A percentile compares a stretch with the other conserved stretches of the same genome.
These are phyloP conservation scores for Pachypanchax playfairii DNA, from an alignment of 2,113 vertebrate genomes.

Conservation along the genomic window DNA sequence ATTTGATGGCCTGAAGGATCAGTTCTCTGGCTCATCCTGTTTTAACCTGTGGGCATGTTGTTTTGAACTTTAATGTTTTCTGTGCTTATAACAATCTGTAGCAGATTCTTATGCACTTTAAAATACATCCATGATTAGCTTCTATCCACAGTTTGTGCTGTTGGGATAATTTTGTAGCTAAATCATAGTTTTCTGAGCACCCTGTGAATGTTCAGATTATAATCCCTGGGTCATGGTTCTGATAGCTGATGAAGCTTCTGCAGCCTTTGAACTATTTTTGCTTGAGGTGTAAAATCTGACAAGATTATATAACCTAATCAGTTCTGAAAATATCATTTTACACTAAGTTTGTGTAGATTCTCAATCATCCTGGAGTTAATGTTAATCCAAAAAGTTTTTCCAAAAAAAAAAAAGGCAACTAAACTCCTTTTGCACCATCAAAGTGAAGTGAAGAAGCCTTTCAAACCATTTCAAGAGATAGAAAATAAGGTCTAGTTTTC, in stretches of 20 bases:
- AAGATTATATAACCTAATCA: conserved; percentile 32
- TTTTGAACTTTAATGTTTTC: conserved; percentile 16
- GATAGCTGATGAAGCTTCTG: neutral
- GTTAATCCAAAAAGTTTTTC: no score
- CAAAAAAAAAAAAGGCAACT: no score
- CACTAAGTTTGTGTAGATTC: no score
- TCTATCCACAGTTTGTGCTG: conserved; percentile 5
- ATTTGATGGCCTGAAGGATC: conserved; percentile 45
- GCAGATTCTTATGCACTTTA: conserved; percentile 33
- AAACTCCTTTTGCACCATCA: no score
- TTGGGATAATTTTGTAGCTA: conserved; percentile 5
- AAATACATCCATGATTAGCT: conserved; percentile 19
- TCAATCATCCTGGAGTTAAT: no score
- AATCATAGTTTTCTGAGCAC: conserved; percentile 8
- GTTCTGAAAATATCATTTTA: conserved; percentile 16
- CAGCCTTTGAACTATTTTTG: conserved; percentile 16
- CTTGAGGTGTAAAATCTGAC: conserved; percentile 32
- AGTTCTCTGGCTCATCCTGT: conserved; percentile 24
- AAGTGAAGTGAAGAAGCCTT: no score
- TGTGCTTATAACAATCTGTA: conserved; percentile 20
- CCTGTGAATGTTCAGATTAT: conserved; percentile 15
- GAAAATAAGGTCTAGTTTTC: no score
- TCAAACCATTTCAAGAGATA: no score
- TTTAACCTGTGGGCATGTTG: conserved; percentile 27
- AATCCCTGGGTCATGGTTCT: neutral